These are phyloP conservation scores for Coracias cyanogaster DNA, from an alignment of 2,797 vertebrate species.

Conservation along the genomic window DNA sequence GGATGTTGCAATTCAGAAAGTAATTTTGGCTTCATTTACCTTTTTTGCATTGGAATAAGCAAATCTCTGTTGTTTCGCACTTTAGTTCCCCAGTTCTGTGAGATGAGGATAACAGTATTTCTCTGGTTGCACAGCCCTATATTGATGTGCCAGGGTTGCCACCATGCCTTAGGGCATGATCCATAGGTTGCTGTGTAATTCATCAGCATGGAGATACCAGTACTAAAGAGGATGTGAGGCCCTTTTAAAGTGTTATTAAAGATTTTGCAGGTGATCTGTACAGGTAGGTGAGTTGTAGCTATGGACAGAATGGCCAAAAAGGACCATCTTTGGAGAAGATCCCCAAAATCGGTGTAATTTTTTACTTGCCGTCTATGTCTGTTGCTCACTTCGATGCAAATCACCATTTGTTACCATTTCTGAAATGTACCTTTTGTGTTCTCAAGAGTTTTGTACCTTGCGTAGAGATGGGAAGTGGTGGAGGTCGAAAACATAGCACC, in stretches of 20 bases:
- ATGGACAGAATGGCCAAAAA: background rate
- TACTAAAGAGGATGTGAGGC: background rate
- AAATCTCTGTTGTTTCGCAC: background rate
- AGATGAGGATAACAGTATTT: background rate
- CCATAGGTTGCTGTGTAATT: background rate
- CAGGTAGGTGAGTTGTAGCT: fast-evolving
- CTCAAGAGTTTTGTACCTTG: fast-evolving
- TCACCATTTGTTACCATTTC: fast-evolving
- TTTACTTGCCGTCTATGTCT: fast-evolving
- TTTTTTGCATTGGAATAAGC: background rate
- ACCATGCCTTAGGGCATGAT: background rate
- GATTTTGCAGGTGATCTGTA: background rate
- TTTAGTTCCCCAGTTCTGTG: background rate
- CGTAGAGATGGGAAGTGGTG: background rate
- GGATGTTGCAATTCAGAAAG: background rate
- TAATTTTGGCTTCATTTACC: background rate
- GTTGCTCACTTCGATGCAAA: background rate
- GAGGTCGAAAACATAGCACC: background rate
- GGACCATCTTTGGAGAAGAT: background rate
- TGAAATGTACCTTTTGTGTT: background rate
- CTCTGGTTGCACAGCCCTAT: background rate
- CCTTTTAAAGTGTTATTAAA: background rate
- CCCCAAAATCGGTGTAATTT: background rate
- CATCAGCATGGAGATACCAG: background rate
- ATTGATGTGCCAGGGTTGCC: background rate